These are phyloP conservation scores for Rhizomys pruinosus DNA, from an alignment of 2,113 vertebrate genomes.

Conservation along the genomic window DNA sequence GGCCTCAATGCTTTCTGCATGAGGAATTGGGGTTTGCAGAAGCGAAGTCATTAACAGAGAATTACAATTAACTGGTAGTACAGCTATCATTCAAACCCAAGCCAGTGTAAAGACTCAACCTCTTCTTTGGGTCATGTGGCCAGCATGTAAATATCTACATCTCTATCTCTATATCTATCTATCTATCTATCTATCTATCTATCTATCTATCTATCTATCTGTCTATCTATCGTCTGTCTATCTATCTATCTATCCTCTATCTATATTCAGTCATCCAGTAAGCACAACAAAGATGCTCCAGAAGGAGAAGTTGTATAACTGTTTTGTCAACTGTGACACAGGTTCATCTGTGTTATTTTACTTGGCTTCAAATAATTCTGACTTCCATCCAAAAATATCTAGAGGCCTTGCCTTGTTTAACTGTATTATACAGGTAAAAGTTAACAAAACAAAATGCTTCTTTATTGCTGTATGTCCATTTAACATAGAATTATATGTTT, in stretches of 20 bases:
- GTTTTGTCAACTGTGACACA: not conserved
- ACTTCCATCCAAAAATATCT: conserved; percentile 37
- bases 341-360: not conserved
- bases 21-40: not conserved
- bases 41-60: not conserved
- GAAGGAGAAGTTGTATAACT: conserved; percentile 21
- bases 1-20: not conserved
- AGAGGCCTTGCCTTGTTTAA: not conserved
- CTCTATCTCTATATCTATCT: no score
- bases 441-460: conserved; percentile 45
- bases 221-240: no score
- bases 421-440: conserved; percentile 31
- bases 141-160: no score
- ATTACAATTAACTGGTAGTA: not conserved
- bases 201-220: no score
- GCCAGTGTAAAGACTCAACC: not conserved
- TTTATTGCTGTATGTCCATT: conserved; percentile 28
- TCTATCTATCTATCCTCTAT: no score
- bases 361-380: conserved; percentile 4
- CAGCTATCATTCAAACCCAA: not conserved
- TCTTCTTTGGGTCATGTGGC: not conserved
- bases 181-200: no score
- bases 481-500: conserved; percentile 53
- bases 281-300: not conserved
- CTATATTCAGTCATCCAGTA: not conserved